A percentile compares a stretch with the other conserved stretches of the same genome.
phyloP scores from a whole-genome alignment of 2,888 invertebrate species.

The Cephus nigrinus region DNA sequence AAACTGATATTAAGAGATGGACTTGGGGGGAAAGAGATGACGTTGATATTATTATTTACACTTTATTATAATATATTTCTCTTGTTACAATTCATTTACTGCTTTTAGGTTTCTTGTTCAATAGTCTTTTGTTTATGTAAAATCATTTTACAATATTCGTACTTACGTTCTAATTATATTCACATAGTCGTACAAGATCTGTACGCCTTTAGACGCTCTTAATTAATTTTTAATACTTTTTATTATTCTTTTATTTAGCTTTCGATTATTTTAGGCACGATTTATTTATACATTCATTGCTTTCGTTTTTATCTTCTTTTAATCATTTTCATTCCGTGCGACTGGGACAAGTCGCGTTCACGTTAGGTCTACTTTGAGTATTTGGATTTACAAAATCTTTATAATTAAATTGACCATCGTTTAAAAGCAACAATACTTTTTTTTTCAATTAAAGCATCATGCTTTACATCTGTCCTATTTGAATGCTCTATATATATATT shows the following conservation, averaged over 20 bases:
- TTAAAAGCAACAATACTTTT: constrained; percentile 2
- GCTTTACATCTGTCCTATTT: neutral
- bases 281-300: constrained; percentile 42
- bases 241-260: constrained; percentile 29
- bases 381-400: neutral
- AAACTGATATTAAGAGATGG: neutral
- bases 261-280: constrained; percentile 47
- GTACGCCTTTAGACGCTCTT: constrained; percentile 60
- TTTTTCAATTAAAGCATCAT: neutral
- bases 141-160: constrained; percentile 4
- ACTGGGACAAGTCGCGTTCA: neutral
- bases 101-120: neutral
- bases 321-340: neutral
- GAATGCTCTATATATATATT: neutral
- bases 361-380: neutral
- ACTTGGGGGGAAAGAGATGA: neutral
- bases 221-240: constrained; percentile 12
- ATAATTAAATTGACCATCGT: constrained; percentile 1
- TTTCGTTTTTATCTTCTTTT: constrained; percentile 2
- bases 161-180: constrained; percentile 4
- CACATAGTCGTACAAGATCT: constrained; percentile 9
- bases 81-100: neutral
- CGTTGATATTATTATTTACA: neutral
- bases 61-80: constrained; percentile 14
- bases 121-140: constrained; percentile 16